Percentiles rank a stretch among this genome's conserved stretches.
Conservation (phyloP, 2,888 invertebrate genomes). For the Himalopsyche kuldschensis region DNA sequence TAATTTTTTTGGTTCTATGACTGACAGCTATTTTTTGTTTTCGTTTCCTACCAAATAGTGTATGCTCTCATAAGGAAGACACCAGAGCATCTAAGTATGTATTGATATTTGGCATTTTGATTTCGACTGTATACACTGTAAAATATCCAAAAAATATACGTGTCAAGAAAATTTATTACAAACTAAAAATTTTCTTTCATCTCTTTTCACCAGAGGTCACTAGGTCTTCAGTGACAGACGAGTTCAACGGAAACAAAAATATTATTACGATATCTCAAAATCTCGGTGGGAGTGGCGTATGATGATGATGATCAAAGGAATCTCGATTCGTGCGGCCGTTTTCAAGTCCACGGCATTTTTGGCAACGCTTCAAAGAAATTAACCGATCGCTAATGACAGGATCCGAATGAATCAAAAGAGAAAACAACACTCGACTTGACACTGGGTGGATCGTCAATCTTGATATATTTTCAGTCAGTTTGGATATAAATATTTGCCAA, state of each 20-base stretch:
- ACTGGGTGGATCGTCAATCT: background rate
- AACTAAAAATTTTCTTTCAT: background rate
- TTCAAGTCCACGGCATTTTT: constrained; percentile 26
- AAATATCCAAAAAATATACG: background rate
- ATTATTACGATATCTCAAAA: background rate
- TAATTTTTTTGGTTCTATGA: no score
- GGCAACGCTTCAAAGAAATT: constrained; percentile 36
- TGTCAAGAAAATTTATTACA: background rate
- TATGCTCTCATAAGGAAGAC: no score
- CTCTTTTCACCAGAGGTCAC: background rate
- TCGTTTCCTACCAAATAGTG: no score
- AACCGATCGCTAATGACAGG: constrained; percentile 24
- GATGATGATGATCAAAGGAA: constrained; percentile 32
- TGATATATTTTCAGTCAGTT: background rate
- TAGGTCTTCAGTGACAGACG: background rate
- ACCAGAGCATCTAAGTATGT: no score
- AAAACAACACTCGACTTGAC: background rate
- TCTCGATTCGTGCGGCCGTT: constrained; percentile 23
- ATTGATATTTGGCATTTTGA: no score
- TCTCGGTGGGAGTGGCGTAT: background rate
- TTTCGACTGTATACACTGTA: background rate
- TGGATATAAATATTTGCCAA: background rate
- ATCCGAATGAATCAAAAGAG: constrained; percentile 4
- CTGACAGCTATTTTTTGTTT: no score
- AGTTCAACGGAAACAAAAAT: background rate